phyloP scores from a whole-genome alignment of 2,113 vertebrate genomes.

The Plotosus lineatus region DNA sequence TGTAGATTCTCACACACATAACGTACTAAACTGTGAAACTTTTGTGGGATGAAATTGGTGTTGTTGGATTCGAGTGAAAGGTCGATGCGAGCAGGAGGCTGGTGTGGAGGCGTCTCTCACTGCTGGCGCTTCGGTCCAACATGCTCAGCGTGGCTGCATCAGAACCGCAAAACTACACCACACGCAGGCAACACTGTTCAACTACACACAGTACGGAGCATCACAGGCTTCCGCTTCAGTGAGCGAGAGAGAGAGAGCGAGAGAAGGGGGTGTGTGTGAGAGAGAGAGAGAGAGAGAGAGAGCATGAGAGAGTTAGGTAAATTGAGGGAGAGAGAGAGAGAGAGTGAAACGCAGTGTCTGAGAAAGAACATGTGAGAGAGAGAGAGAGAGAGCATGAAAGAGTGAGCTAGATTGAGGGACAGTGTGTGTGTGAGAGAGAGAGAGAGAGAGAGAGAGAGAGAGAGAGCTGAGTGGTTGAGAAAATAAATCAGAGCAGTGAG shows the following conservation, averaged over 20 bases:
- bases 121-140: slow-evolving; percentile 68
- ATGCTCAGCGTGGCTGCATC: slow-evolving; percentile 15
- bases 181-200: not conserved
- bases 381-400: too few species aligned
- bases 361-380: too few species aligned
- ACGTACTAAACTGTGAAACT: not conserved
- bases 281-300: too few species aligned
- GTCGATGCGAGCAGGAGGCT: slow-evolving; percentile 23
- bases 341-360: too few species aligned
- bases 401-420: too few species aligned
- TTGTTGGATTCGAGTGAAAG: slow-evolving; percentile 15
- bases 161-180: not conserved
- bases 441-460: too few species aligned
- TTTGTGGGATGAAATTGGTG: not conserved
- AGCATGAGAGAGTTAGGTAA: too few species aligned
- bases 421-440: too few species aligned
- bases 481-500: too few species aligned
- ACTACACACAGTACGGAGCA: not conserved
- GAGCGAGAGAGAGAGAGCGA: too few species aligned
- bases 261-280: too few species aligned
- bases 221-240: not conserved
- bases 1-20: not conserved
- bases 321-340: too few species aligned
- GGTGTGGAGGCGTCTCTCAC: slow-evolving; percentile 45
- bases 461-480: not conserved